Evolutionary conservation across 2,888 invertebrate species (phyloP), one percentile per base, ranked within the genome.

Genomic region (Crocallis elinguaria): DNA sequence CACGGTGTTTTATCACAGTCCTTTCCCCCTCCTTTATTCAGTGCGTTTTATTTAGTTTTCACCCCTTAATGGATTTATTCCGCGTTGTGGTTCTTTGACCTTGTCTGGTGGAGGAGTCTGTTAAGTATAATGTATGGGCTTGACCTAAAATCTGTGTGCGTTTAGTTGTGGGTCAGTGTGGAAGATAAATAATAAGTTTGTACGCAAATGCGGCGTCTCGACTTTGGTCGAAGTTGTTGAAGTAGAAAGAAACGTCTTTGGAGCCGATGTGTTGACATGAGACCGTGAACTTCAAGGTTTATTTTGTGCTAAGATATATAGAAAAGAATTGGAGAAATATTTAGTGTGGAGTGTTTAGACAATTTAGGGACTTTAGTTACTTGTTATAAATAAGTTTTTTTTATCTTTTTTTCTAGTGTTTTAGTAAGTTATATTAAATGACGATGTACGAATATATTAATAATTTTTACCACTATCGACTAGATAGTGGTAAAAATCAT

Each of bases 1-100:
- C 56, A 53, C 54, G 46, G 51, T 55, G 49, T 59, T 86, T 85
- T 86, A 85, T 86, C 86, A 32, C 46, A 78, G 67, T 60, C 55
- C 60, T 60, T 49, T 65, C 68, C 70, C 75, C 79, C 79, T 80
- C 77, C 78, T 78, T 79, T 73, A 79, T 82, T 74, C 78, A 71
- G 77, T 75, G 77, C 78, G 81, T 84, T 88, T 88, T 89, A 88
- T 89, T 88, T 89, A 86, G 88, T 86, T 89, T 85, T 82, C 80
- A 77, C 66, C 75, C 78, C 62, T 75, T 85, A 88, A 88, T 88
- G 87, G 87, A 88, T 88, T 87, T 87, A 86, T 86, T 80, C 81
- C 69, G 71, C 69, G 79, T 75, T 62, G 53, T 37, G 61, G 66
- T 66, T 56, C 79, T 84, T 82, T 86, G 88, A 90, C 89, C 88